Percentiles rank a stretch among this genome's conserved stretches.
phyloP scores from a whole-genome alignment of 2,888 invertebrate genomes.

The Halictus ligatus region DNA sequence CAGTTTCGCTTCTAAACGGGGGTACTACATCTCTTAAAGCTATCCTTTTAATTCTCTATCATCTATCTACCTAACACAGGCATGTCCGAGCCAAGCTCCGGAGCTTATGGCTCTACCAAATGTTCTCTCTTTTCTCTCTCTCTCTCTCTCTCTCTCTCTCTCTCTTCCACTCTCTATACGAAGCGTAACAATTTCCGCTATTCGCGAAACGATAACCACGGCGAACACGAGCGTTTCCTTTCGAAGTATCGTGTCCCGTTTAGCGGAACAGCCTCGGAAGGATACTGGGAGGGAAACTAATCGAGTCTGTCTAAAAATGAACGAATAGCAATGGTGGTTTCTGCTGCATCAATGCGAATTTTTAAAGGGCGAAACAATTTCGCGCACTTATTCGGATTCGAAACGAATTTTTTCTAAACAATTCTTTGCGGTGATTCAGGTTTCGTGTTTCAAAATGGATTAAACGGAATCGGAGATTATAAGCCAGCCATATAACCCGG shows the following conservation, averaged over 20 bases:
- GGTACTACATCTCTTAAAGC: conserved; percentile 61
- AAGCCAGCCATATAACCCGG: not conserved
- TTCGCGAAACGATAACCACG: not conserved
- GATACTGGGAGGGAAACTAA: not conserved
- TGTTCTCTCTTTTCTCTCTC: not conserved
- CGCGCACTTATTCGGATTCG: not conserved
- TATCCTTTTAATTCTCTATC: conserved; percentile 55
- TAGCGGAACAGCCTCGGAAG: not conserved
- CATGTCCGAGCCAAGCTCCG: conserved; percentile 34
- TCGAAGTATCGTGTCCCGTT: not conserved
- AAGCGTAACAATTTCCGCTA: not conserved
- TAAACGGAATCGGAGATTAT: not conserved
- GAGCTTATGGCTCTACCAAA: not conserved
- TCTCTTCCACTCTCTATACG: not conserved
- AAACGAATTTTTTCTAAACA: conserved; percentile 10
- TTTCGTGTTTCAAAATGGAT: not conserved
- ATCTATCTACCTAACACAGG: conserved; percentile 55
- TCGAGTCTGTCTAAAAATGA: not conserved
- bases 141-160: not conserved
- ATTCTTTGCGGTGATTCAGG: not conserved
- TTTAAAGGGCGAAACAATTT: not conserved
- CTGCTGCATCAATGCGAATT: not conserved
- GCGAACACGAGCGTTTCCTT: not conserved
- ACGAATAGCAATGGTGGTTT: not conserved
- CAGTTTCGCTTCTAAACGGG: conserved; percentile 51